A percentile compares a stretch with the other conserved stretches of the same genome.
These are phyloP conservation scores for Epinephelus fuscoguttatus DNA, from an alignment of 2,113 vertebrate species.

Conservation along the genomic window DNA sequence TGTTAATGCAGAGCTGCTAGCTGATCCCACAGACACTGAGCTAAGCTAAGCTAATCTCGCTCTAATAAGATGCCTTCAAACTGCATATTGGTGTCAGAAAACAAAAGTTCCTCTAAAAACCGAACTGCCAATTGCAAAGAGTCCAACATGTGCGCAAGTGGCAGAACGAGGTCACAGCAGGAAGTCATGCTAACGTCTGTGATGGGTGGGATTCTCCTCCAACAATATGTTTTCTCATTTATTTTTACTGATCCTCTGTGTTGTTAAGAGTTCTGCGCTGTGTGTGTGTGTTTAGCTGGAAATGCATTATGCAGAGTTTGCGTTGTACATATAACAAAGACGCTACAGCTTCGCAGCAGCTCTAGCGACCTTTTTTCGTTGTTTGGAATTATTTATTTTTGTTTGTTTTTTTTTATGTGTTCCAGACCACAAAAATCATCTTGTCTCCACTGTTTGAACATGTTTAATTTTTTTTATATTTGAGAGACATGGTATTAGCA, in stretches of 20 bases:
- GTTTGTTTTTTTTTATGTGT: not conserved
- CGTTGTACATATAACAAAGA: not conserved
- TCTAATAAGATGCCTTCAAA: not conserved
- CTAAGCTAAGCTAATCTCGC: not conserved
- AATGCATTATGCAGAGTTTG: slow-evolving; percentile 10
- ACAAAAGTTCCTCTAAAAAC: not conserved
- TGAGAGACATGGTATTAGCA: slow-evolving; percentile 5
- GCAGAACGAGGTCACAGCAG: not conserved
- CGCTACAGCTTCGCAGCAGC: slow-evolving; percentile 9
- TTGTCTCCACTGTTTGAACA: slow-evolving; percentile 10
- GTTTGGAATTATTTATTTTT: slow-evolving; percentile 52
- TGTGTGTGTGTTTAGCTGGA: slow-evolving; percentile 6
- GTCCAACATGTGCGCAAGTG: not conserved
- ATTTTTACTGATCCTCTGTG: not conserved
- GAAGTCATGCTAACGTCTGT: not conserved
- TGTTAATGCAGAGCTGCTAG: not conserved
- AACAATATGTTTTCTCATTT: slow-evolving; percentile 19
- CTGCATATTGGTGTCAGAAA: not conserved
- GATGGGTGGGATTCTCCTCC: not conserved
- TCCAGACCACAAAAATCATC: slow-evolving; percentile 5
- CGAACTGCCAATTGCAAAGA: not conserved
- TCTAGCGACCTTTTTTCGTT: not conserved
- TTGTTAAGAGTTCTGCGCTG: not conserved
- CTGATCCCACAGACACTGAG: not conserved
- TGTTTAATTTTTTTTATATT: slow-evolving; percentile 1